Conservation (phyloP, 2,797 vertebrate species). For the Cynopterus sphinx region DNA sequence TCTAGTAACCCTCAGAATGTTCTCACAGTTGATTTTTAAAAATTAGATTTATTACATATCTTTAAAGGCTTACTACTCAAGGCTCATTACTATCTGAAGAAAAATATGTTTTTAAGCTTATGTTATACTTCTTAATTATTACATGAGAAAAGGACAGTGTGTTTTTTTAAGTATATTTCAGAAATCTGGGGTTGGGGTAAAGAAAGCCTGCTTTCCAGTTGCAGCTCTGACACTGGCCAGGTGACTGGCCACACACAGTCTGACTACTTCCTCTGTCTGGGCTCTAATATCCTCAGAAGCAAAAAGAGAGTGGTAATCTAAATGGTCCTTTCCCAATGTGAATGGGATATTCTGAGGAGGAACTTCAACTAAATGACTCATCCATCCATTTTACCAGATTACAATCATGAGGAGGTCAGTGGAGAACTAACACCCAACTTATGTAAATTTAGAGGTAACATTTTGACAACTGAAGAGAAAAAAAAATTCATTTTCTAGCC, state of each 20-base stretch:
- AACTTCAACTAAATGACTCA: slow-evolving; percentile 46
- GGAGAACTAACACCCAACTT: not conserved
- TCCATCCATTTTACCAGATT: not conserved
- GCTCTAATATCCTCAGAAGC: slow-evolving; percentile 16
- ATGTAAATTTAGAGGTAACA: not conserved
- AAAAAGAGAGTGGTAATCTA: not conserved
- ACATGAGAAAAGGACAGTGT: not conserved
- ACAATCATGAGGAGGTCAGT: not conserved
- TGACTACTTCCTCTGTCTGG: slow-evolving; percentile 53
- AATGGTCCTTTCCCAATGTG: not conserved
- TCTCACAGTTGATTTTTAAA: not conserved
- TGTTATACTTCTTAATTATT: slow-evolving; percentile 45
- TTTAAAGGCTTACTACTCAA: slow-evolving; percentile 44
- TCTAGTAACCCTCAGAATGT: too few relatives aligned
- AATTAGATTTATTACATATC: not conserved
- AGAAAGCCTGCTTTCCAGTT: slow-evolving; percentile 34
- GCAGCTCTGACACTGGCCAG: not conserved
- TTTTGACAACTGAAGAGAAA: slow-evolving; percentile 14
- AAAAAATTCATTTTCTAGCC: not conserved
- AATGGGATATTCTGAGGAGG: slow-evolving; percentile 30
- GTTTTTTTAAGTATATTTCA: slow-evolving; percentile 37
- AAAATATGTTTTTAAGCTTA: slow-evolving; percentile 27
- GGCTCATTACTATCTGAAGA: slow-evolving; percentile 1
- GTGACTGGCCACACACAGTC: not conserved
- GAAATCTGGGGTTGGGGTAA: not conserved